phyloP scores from a whole-genome alignment of 2,113 vertebrate species.

The Aptenodytes patagonicus region DNA sequence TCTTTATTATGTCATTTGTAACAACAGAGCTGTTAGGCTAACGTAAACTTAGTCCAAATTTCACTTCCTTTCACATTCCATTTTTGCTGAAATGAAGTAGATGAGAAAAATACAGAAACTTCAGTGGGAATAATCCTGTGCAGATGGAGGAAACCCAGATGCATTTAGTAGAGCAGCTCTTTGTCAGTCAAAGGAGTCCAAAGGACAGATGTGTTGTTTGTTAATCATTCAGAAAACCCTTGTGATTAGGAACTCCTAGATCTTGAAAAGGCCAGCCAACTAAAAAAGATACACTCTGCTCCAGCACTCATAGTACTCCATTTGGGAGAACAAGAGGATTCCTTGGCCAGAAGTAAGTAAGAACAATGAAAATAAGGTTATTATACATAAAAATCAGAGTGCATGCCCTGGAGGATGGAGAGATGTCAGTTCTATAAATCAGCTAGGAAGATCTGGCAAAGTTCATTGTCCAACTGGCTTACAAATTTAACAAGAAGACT shows the following conservation, averaged over 20 bases:
- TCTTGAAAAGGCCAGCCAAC: conserved; percentile 34
- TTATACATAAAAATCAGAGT: conserved; percentile 5
- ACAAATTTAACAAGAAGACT: conserved; percentile 33
- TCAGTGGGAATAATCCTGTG: conserved; percentile 16
- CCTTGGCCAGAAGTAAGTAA: conserved; percentile 15
- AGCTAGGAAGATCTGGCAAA: conserved; percentile 42
- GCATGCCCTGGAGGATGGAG: neutral
- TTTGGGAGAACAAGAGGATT: conserved; percentile 33
- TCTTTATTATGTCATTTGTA: neutral
- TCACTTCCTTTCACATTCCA: conserved; percentile 42
- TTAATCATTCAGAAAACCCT: conserved; percentile 38
- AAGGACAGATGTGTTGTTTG: conserved; percentile 37
- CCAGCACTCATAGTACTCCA: neutral
- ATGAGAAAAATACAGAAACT: conserved; percentile 33
- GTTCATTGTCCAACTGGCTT: conserved; percentile 33
- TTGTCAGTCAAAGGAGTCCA: conserved; percentile 35
- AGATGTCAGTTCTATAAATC: conserved; percentile 52
- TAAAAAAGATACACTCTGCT: neutral
- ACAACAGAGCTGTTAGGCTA: neutral
- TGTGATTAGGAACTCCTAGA: conserved; percentile 36
- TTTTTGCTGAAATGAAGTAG: conserved; percentile 28
- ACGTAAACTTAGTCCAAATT: conserved; percentile 9
- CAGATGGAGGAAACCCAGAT: conserved; percentile 45
- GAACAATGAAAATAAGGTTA: conserved; percentile 42
- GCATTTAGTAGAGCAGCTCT: neutral